A percentile compares a stretch with the other conserved stretches of the same genome.
These are phyloP conservation scores for Eumerus sabulonum DNA, from an alignment of 2,888 invertebrate species.

Conservation along the genomic window DNA sequence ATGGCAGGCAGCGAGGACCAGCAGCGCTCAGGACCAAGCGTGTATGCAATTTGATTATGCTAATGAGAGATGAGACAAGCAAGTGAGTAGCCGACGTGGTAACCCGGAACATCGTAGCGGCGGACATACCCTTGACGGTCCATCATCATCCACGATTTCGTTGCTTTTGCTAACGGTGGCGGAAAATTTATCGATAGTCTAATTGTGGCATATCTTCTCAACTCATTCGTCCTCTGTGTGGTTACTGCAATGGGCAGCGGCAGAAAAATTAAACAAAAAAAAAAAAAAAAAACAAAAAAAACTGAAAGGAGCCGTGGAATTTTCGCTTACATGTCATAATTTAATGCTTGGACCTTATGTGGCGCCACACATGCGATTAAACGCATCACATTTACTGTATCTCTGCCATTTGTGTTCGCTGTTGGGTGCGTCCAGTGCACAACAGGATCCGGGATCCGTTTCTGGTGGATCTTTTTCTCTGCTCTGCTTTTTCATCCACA, in stretches of 20 bases:
- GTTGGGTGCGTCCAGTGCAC: conserved; percentile 57
- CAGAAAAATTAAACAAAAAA: no score
- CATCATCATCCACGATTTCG: conserved; percentile 41
- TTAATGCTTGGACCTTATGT: conserved; percentile 68
- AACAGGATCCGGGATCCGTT: conserved; percentile 39
- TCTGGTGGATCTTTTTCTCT: no score
- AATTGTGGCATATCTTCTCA: conserved; percentile 68
- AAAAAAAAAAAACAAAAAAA: no score
- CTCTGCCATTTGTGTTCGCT: conserved; percentile 21
- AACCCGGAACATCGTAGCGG: conserved; percentile 38
- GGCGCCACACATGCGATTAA: conserved; percentile 76
- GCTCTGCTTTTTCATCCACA: conserved; percentile 22
- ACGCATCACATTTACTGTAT: conserved; percentile 70
- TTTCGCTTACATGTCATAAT: conserved; percentile 69
- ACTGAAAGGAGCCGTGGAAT: conserved; percentile 32
- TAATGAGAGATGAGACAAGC: conserved; percentile 62
- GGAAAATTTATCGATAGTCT: conserved; percentile 69
- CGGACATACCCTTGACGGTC: conserved; percentile 20
- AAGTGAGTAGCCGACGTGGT: conserved; percentile 18
- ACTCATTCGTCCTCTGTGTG: conserved; percentile 52
- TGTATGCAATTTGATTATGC: conserved; percentile 68
- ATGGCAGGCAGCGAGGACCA: conserved; percentile 30
- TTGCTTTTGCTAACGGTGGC: conserved; percentile 66
- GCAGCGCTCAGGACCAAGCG: conserved; percentile 24
- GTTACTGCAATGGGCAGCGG: no score